phyloP scores from a whole-genome alignment of 2,113 vertebrate genomes.

The Paradoxurus hermaphroditus region DNA sequence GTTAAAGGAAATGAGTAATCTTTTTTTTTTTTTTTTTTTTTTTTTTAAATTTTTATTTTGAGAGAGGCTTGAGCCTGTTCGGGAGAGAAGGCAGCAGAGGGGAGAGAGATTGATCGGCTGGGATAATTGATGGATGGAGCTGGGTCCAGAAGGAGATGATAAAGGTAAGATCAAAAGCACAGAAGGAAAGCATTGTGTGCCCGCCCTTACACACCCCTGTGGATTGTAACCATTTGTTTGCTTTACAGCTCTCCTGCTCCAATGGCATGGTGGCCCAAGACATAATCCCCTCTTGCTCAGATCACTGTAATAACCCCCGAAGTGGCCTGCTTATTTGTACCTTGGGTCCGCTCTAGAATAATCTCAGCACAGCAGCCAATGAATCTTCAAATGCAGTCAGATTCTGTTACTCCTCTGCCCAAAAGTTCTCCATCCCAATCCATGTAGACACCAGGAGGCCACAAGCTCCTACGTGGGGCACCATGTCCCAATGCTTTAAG shows the following conservation, averaged over 20 bases:
- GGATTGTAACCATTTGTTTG: not conserved
- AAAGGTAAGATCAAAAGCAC: not conserved
- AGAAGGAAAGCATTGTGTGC: not conserved
- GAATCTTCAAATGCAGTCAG: not conserved
- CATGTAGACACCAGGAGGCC: not conserved
- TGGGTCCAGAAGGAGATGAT: not conserved
- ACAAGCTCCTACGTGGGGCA: rapidly evolving
- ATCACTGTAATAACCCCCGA: not conserved
- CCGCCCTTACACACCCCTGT: rapidly evolving
- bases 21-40: not conserved
- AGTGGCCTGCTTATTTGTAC: not conserved
- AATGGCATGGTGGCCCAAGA: not conserved
- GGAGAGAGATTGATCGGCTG: not conserved
- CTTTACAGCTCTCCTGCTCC: not conserved
- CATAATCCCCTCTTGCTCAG: not conserved
- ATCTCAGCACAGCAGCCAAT: not conserved
- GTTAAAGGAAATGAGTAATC: not conserved
- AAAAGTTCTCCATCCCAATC: not conserved
- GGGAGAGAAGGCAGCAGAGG: not conserved
- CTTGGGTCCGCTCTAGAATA: not conserved
- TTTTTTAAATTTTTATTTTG: too few species aligned
- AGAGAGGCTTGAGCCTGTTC: not conserved
- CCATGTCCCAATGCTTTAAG: not conserved
- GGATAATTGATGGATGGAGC: not conserved
- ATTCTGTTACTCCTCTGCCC: not conserved